These are phyloP conservation scores for Drosophila atroscutellata DNA, from an alignment of 2,888 invertebrate genomes.

Conservation along the genomic window DNA sequence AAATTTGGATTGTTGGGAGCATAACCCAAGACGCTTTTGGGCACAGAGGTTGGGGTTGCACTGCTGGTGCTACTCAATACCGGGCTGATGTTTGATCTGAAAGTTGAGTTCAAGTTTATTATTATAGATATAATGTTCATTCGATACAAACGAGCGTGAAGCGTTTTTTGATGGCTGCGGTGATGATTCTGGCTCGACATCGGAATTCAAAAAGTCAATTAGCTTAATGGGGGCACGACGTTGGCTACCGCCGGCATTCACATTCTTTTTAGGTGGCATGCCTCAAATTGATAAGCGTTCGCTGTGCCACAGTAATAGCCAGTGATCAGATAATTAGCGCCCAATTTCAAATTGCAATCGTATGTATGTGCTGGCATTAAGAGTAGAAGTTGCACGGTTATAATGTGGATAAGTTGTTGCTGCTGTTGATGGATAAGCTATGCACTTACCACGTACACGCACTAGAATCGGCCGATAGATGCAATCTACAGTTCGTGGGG, in stretches of 20 bases:
- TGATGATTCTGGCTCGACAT: not conserved
- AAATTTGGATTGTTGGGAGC: not conserved
- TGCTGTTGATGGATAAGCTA: not conserved
- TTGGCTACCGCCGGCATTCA: slow-evolving; percentile 14
- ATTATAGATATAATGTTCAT: not conserved
- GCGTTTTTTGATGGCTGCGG: not conserved
- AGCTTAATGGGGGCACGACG: slow-evolving; percentile 47
- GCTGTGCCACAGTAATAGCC: slow-evolving; percentile 75
- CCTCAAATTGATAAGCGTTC: slow-evolving; percentile 70
- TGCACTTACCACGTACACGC: slow-evolving; percentile 67
- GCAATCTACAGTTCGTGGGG: slow-evolving; percentile 66
- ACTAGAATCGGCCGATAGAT: slow-evolving; percentile 69
- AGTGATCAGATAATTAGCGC: slow-evolving; percentile 75
- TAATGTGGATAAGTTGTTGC: not conserved
- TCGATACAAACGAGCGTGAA: slow-evolving; percentile 4
- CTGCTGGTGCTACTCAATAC: slow-evolving; percentile 11
- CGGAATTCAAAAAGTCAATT: slow-evolving; percentile 42
- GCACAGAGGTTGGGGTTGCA: not conserved
- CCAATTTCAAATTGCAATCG: slow-evolving; percentile 79
- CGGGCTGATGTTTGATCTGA: slow-evolving; percentile 29
- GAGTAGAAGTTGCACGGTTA: not conserved
- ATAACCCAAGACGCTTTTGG: no score
- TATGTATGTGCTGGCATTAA: slow-evolving; percentile 66
- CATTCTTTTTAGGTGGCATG: slow-evolving; percentile 80
- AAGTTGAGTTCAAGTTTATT: not conserved